These are phyloP conservation scores for Fregata magnificens DNA, from an alignment of 2,113 vertebrate species.

Conservation along the genomic window DNA sequence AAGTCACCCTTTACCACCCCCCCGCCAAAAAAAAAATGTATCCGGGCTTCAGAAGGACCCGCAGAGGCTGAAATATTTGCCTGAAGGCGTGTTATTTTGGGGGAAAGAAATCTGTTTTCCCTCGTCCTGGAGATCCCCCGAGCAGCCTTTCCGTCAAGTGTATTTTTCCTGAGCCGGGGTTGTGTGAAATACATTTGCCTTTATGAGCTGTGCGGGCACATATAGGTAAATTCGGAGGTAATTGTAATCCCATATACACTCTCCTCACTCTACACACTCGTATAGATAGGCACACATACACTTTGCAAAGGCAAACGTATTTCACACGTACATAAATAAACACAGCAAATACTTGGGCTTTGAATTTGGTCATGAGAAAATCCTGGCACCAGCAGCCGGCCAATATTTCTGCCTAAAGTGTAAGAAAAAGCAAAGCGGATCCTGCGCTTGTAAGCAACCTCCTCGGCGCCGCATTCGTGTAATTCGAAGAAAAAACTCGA, in stretches of 20 bases:
- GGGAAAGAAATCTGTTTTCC: not conserved
- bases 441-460: fast-evolving
- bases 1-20: not conserved
- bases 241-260: not conserved
- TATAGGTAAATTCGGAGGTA: not conserved
- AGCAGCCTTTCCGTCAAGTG: not conserved
- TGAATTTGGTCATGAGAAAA: conserved; percentile 18
- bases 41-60: not conserved
- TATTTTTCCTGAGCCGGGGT: not conserved
- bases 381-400: not conserved
- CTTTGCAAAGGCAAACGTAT: not conserved
- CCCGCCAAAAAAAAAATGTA: not conserved
- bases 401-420: not conserved
- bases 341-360: conserved; percentile 5
- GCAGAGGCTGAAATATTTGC: not conserved
- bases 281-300: not conserved
- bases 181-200: not conserved
- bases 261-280: not conserved
- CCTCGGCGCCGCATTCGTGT: not conserved
- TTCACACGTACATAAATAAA: not conserved
- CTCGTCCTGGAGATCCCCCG: not conserved
- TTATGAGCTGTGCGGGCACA: not conserved
- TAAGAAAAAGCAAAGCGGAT: not conserved
- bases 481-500: not conserved
- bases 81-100: not conserved